A percentile compares a stretch with the other conserved stretches of the same genome.
phyloP scores from a whole-genome alignment of 2,113 vertebrate genomes.

The Urocitellus parryii region DNA sequence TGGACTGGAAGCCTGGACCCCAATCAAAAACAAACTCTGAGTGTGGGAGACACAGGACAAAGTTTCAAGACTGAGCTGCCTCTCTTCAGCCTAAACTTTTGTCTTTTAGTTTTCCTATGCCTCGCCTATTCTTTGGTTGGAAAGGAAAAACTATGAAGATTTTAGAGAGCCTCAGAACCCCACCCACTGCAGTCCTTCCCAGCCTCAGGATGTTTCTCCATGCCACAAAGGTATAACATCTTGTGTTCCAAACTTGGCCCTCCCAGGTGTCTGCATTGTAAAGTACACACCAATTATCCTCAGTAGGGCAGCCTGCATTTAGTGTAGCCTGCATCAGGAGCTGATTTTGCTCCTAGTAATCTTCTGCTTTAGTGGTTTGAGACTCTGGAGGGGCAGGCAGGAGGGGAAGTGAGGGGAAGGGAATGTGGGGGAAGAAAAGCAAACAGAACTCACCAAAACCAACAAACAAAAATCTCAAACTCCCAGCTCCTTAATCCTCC shows the following conservation, averaged over 20 bases:
- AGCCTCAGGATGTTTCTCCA: not conserved
- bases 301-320: not conserved
- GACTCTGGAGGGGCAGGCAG: not conserved
- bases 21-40: conserved; percentile 12
- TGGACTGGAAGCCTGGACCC: not conserved
- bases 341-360: conserved; percentile 42
- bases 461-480: conserved; percentile 60
- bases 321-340: fast-evolving
- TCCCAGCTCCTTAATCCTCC: conserved; percentile 66
- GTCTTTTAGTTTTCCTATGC: not conserved
- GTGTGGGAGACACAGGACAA: not conserved
- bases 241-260: conserved; percentile 3
- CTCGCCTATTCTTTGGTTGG: conserved; percentile 10
- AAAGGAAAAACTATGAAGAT: conserved; percentile 17
- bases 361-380: conserved; percentile 60
- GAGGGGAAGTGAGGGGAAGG: not conserved
- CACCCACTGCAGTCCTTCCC: not conserved
- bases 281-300: not conserved
- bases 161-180: not conserved
- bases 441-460: conserved; percentile 75
- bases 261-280: not conserved
- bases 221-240: not conserved
- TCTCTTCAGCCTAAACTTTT: conserved; percentile 11
- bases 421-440: not conserved
- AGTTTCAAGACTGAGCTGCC: not conserved